Evolutionary conservation across 2,113 vertebrate genomes (phyloP).

Genomic region (Corapipo altera): DNA sequence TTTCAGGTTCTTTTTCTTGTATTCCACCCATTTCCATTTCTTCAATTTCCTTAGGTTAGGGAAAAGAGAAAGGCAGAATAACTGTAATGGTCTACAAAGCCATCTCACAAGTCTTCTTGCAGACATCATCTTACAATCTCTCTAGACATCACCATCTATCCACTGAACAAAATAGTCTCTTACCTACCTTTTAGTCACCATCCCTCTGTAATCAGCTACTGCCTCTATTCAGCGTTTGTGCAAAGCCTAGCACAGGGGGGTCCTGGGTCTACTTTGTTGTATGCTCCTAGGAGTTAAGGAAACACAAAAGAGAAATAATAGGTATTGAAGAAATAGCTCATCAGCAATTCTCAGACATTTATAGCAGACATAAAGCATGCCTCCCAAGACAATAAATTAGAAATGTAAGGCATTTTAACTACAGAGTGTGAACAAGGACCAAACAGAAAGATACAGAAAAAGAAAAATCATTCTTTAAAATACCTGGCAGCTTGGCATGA

Average conservation of each 20-base stretch:
- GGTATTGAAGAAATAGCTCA: background rate
- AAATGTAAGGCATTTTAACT: background rate
- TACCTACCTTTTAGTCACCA: conserved; percentile 48
- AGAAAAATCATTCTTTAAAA: background rate
- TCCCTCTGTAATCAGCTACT: background rate
- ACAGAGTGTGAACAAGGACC: background rate
- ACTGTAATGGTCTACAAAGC: background rate
- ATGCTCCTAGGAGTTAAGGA: conserved; percentile 5
- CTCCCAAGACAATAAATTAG: conserved; percentile 12
- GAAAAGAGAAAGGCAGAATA: background rate
- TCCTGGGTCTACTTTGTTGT: background rate
- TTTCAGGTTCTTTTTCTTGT: background rate
- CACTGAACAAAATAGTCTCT: background rate
- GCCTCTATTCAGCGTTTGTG: background rate
- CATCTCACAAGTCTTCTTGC: background rate
- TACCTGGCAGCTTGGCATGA: background rate
- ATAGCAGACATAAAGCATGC: background rate
- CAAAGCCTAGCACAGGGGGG: background rate
- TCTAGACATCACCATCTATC: background rate
- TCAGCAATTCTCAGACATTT: conserved; percentile 39
- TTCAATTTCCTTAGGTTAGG: background rate
- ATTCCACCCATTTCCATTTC: background rate
- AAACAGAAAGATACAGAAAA: background rate
- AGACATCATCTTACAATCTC: background rate
- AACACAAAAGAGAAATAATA: background rate